phyloP scores from a whole-genome alignment of 2,888 invertebrate species.

The Gonocerus acuteangulatus region DNA sequence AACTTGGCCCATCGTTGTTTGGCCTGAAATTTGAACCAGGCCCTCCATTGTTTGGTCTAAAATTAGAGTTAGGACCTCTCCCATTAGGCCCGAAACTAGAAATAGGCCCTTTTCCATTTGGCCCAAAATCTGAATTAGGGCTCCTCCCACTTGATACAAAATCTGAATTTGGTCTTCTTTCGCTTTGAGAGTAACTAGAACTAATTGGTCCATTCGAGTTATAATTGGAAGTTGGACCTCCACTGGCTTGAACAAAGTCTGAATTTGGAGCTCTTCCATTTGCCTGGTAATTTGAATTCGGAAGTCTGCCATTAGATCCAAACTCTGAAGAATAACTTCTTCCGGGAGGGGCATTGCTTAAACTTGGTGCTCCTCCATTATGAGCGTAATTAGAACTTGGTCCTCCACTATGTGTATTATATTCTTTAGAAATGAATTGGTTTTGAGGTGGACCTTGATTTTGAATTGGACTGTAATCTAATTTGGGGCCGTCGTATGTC shows the following conservation, averaged over 20 bases:
- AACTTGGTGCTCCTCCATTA: background rate
- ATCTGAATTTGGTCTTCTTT: too few relatives aligned
- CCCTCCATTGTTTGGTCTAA: background rate
- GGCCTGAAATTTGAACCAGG: background rate
- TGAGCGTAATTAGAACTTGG: background rate
- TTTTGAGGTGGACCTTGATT: background rate
- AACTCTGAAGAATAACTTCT: background rate
- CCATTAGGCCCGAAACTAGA: background rate
- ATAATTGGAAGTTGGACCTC: background rate
- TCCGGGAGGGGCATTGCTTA: background rate
- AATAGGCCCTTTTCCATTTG: background rate
- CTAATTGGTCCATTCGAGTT: background rate
- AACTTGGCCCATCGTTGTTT: background rate
- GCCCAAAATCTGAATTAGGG: too few relatives aligned
- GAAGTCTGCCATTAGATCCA: background rate
- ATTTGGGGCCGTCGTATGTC: slow-evolving; percentile 3
- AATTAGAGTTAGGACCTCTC: slow-evolving; percentile 3
- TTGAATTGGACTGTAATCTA: background rate
- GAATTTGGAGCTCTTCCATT: background rate
- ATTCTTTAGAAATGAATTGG: background rate
- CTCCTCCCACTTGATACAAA: too few relatives aligned
- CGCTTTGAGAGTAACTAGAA: too few relatives aligned
- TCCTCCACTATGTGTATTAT: background rate
- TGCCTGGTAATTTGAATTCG: too few relatives aligned
- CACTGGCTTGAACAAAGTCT: background rate